phyloP scores from a whole-genome alignment of 2,797 vertebrate species.

The Megaceryle alcyon region DNA sequence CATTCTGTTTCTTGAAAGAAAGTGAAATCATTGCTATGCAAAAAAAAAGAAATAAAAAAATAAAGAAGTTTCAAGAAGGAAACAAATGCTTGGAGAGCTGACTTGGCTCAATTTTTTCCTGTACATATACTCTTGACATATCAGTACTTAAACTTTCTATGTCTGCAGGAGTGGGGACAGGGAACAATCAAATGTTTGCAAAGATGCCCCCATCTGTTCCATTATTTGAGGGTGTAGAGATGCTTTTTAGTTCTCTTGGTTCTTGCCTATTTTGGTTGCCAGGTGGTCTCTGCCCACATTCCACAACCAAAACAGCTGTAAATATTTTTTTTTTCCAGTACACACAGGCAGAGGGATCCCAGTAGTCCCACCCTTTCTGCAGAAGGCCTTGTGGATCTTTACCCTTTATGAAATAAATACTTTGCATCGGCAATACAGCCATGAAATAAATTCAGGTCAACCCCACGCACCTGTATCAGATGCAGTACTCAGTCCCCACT shows the following conservation, averaged over 20 bases:
- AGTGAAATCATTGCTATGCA: neutral
- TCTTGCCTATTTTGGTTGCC: neutral
- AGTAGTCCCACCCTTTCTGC: neutral
- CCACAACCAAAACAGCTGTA: slow-evolving; percentile 2
- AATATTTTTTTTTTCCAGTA: neutral
- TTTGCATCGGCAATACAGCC: neutral
- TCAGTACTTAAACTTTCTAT: neutral
- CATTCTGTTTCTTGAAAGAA: slow-evolving; percentile 25
- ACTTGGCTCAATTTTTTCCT: slow-evolving; percentile 20
- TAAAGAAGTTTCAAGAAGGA: neutral
- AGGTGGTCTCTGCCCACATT: slow-evolving; percentile 25
- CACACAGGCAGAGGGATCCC: neutral
- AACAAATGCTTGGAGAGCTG: slow-evolving; percentile 17
- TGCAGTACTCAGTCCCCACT: neutral
- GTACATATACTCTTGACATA: neutral
- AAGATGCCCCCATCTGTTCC: slow-evolving; percentile 19
- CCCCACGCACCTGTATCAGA: neutral
- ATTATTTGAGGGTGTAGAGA: neutral
- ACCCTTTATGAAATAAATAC: neutral
- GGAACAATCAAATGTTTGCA: slow-evolving; percentile 6
- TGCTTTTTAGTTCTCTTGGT: neutral
- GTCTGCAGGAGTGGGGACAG: neutral
- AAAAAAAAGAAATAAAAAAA: neutral
- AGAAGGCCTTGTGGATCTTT: neutral
- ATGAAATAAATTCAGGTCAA: neutral